Conservation (phyloP, 2,888 invertebrate species). For the Bedellia somnulentella region DNA sequence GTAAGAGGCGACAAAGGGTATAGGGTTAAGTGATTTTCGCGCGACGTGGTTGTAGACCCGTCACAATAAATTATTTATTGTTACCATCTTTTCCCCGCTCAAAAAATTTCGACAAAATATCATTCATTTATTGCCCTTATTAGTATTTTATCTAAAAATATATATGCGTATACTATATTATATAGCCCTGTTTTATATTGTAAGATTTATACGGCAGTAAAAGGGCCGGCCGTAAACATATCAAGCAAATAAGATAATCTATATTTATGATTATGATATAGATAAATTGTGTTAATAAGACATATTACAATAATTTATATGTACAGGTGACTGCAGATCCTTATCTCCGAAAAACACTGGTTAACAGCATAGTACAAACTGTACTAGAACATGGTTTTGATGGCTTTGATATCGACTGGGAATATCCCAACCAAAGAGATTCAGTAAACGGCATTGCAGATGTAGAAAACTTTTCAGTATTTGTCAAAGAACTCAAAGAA, state of each 20-base stretch:
- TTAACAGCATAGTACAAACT: constrained; percentile 56
- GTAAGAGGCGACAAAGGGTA: too few relatives aligned
- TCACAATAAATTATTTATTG: too few relatives aligned
- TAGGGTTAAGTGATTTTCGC: too few relatives aligned
- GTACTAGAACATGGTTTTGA: constrained; percentile 64
- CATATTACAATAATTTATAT: background rate
- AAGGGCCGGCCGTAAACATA: too few relatives aligned
- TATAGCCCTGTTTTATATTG: too few relatives aligned
- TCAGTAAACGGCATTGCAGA: constrained; percentile 38
- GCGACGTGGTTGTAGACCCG: too few relatives aligned
- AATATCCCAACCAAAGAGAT: constrained; percentile 66
- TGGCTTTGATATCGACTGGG: constrained; percentile 75
- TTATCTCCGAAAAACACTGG: constrained; percentile 48
- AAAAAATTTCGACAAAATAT: background rate
- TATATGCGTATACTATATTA: too few relatives aligned
- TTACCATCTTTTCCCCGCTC: background rate
- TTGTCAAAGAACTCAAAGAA: constrained; percentile 58
- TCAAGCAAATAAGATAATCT: too few relatives aligned
- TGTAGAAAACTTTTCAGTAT: constrained; percentile 43
- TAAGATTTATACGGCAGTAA: too few relatives aligned
- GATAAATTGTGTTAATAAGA: too few relatives aligned
- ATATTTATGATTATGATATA: too few relatives aligned
- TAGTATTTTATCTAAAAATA: background rate
- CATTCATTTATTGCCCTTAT: background rate
- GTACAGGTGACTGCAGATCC: constrained; percentile 39